Evolutionary conservation across 2,888 invertebrate species (phyloP).

Genomic region (Lysandra coridon): DNA sequence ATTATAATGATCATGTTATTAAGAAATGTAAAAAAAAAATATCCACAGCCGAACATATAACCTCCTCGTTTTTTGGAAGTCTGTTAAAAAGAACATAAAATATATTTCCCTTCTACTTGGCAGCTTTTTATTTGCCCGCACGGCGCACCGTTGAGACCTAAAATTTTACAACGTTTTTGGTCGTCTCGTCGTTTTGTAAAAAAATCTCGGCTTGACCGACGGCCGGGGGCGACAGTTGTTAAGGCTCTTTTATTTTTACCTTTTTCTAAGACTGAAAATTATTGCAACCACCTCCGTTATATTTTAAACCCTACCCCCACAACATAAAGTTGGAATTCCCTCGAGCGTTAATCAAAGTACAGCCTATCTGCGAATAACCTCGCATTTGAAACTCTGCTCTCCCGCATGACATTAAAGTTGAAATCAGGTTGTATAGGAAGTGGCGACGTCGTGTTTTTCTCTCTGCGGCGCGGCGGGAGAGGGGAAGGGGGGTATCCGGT

Average conservation of each 20-base stretch:
- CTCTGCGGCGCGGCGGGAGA: conserved; percentile 50
- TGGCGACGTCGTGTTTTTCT: conserved; percentile 42
- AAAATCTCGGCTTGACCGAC: conserved; percentile 49
- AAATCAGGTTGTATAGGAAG: conserved; percentile 41
- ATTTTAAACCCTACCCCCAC: neutral
- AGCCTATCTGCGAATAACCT: conserved; percentile 33
- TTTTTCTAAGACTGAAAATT: conserved; percentile 41
- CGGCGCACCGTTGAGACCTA: neutral
- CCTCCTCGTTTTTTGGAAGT: too few species aligned
- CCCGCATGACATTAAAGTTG: conserved; percentile 35
- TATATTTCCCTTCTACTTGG: neutral
- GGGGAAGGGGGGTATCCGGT: conserved; percentile 70
- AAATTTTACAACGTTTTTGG: conserved; percentile 46
- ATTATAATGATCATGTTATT: neutral
- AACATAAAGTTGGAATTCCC: neutral
- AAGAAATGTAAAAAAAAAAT: neutral
- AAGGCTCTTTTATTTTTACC: conserved; percentile 42
- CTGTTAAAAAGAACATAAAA: neutral
- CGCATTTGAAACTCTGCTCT: conserved; percentile 37
- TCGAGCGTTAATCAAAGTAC: neutral
- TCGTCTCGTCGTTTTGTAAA: conserved; percentile 52
- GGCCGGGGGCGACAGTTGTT: conserved; percentile 52
- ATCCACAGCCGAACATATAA: too few species aligned
- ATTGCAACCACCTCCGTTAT: neutral
- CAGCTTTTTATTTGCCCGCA: neutral